phyloP scores from a whole-genome alignment of 2,888 invertebrate genomes.

The Caenorhabditis panamensis region DNA sequence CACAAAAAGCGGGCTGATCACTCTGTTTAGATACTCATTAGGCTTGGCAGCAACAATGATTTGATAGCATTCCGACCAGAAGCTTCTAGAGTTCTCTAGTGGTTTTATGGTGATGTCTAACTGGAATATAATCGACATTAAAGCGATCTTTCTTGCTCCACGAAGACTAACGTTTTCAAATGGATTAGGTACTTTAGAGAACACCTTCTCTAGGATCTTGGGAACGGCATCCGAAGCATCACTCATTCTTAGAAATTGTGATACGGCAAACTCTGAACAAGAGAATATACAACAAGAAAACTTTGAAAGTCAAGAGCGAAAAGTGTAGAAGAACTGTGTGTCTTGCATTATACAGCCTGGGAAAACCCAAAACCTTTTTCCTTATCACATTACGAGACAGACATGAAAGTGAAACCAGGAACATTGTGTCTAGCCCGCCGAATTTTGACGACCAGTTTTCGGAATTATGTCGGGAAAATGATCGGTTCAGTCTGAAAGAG shows the following conservation, averaged over 20 bases:
- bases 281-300: not conserved
- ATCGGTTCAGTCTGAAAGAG: not conserved
- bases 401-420: slow-evolving; percentile 19
- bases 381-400: slow-evolving; percentile 7
- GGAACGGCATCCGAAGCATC: slow-evolving; percentile 38
- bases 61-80: slow-evolving; percentile 59
- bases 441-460: not conserved
- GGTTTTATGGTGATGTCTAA: slow-evolving; percentile 28
- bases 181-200: slow-evolving; percentile 30
- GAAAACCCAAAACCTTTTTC: not conserved
- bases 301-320: not conserved
- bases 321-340: not conserved
- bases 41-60: slow-evolving; percentile 20
- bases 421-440: not conserved
- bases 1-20: slow-evolving; percentile 34
- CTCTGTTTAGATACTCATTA: slow-evolving; percentile 3
- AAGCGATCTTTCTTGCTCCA: no score
- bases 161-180: slow-evolving; percentile 29
- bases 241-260: slow-evolving; percentile 8
- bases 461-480: slow-evolving; percentile 1
- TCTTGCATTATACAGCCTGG: not conserved
- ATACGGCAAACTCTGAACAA: not conserved
- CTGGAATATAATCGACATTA: slow-evolving; percentile 25
- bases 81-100: slow-evolving; percentile 50
- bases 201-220: slow-evolving; percentile 23